Base-by-base conservation (phyloP, 2,113 vertebrate species). In the Phalacrocorax pelagicus region DNA sequence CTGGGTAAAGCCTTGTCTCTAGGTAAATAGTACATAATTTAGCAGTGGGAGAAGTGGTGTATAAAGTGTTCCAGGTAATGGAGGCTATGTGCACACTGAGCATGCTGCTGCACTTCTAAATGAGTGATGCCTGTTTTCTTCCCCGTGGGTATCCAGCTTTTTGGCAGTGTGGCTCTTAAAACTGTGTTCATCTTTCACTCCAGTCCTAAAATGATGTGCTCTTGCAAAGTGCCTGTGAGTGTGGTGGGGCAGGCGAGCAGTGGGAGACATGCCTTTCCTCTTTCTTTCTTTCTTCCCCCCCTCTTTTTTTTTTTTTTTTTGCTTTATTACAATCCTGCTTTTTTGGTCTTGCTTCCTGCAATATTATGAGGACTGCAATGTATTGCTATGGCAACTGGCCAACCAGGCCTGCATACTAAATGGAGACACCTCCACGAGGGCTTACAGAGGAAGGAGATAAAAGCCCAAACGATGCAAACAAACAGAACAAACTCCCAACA, bases 371-470 rank as follows among this genome's bases (percentile, higher is more conserved):
- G 86, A 83, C 91, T 86, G 92, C 78, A 82, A 69, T 95, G 94
- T 91, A 98, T 98, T 96, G 91, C 97, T 97, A 98, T 98, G 96
- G 97, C 97, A 98, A 98, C 98, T 90, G 83, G 96, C 94, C 95
- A 98, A 59, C 90, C 93, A 95, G 94, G 84, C 77, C 98, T 98
- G 98, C 98, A 98, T 98, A 97, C 95, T 95, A 97, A 98, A 94
- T 83, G 92, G 90, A 83, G 88, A 75, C 30, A 81, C 86, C 77
- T 95, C 86, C 81, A 69, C 26, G 66, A 94, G 84, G 52, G 78
- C 72, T 93, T 77, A 70, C 61, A 77, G 89, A 55, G 83, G 54
- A 92, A 86, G 32, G 84, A 93, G 81, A 92, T 94, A 81, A 84
- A 96, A 95, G 81, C 86, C 79, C 83, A 84, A 91, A 93, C 5